phyloP scores from a whole-genome alignment of 1,140 invertebrate species.

The Saccostrea echinata region DNA sequence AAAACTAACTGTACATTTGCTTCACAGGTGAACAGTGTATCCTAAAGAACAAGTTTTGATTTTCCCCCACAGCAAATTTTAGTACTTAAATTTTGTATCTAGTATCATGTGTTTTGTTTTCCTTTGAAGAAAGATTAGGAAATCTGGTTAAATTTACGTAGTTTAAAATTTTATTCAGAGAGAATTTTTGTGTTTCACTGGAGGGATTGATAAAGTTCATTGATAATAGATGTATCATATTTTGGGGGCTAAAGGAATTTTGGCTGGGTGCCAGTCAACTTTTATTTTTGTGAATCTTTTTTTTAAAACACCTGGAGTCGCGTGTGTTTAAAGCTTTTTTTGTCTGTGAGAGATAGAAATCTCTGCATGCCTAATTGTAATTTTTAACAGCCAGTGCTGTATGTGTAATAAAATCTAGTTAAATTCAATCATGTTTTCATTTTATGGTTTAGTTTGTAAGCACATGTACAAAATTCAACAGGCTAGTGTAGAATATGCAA shows the following conservation, averaged over 20 bases:
- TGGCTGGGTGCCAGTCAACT: background rate
- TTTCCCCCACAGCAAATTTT: no score
- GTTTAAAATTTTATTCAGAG: background rate
- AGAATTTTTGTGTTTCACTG: slow-evolving; percentile 7
- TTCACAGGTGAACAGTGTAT: background rate
- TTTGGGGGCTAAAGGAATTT: slow-evolving; percentile 33
- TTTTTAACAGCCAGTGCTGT: slow-evolving; percentile 28
- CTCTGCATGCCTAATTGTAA: slow-evolving; percentile 33
- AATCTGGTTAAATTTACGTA: background rate
- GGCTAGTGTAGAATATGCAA: no score
- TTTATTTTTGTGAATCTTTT: slow-evolving; percentile 35
- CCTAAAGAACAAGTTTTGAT: no score
- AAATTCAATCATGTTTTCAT: background rate
- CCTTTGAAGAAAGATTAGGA: background rate
- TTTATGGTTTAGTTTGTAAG: no score
- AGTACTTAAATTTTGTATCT: background rate
- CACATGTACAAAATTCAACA: no score
- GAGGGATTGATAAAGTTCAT: slow-evolving; percentile 31
- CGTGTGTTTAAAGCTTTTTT: slow-evolving; percentile 27
- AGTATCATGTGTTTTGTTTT: background rate
- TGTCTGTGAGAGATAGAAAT: slow-evolving; percentile 20
- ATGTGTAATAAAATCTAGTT: slow-evolving; percentile 35
- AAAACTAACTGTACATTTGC: background rate
- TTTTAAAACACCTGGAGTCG: slow-evolving; percentile 30
- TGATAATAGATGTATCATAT: slow-evolving; percentile 36